These are phyloP conservation scores for Lucifuga dentata DNA, from an alignment of 2,113 vertebrate genomes.

Conservation along the genomic window DNA sequence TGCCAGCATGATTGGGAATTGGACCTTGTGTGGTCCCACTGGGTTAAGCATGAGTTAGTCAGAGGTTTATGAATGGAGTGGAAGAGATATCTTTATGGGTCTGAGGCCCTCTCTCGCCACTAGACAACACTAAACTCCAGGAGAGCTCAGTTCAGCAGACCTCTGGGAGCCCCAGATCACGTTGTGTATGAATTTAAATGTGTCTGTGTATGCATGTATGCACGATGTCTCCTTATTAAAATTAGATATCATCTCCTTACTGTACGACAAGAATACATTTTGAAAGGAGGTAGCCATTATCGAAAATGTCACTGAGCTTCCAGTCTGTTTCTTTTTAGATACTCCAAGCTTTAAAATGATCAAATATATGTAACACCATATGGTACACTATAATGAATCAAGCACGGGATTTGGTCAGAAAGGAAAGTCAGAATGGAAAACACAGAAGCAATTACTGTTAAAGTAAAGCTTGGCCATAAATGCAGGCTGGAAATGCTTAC, in stretches of 20 bases:
- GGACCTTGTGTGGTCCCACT: constrained; percentile 50
- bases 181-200: not conserved
- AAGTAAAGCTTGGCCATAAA: constrained; percentile 62
- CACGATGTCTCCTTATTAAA: not conserved
- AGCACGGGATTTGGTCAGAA: constrained; percentile 3
- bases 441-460: constrained; percentile 58
- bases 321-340: constrained; percentile 9
- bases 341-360: not conserved
- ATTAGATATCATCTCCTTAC: not conserved
- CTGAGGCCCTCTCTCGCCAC: constrained; percentile 19
- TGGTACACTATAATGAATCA: constrained; percentile 2
- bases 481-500: constrained; percentile 63
- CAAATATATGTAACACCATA: not conserved
- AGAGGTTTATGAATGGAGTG: constrained; percentile 52
- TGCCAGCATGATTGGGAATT: constrained; percentile 6
- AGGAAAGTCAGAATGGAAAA: constrained; percentile 62
- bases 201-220: not conserved
- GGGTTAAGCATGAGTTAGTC: constrained; percentile 29
- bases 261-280: not conserved
- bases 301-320: not conserved
- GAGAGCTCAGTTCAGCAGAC: constrained; percentile 34
- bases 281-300: not conserved
- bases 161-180: not conserved
- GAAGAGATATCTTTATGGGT: constrained; percentile 65
- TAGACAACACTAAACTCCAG: constrained; percentile 50